A percentile compares a stretch with the other conserved stretches of the same genome.
phyloP scores from a whole-genome alignment of 2,113 vertebrate genomes.

The Xenopus laevis region DNA sequence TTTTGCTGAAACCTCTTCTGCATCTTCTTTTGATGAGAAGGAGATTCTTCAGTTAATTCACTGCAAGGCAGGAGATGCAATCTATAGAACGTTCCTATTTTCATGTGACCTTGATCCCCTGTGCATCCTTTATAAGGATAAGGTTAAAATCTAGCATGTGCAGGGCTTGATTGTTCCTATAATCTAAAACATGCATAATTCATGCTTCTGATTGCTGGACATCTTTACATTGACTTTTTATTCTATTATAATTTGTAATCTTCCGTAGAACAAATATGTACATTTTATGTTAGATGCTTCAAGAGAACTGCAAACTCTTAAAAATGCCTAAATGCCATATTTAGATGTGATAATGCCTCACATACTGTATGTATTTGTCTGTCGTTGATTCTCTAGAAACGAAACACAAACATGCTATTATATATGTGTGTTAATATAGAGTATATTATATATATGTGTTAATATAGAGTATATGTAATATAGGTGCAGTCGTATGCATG shows the following conservation, averaged over 20 bases:
- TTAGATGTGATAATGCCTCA: too few relatives aligned
- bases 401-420: too few relatives aligned
- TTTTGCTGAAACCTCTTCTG: neutral
- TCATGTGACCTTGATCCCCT: conserved; percentile 26
- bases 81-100: conserved; percentile 18
- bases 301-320: neutral
- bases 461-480: too few relatives aligned
- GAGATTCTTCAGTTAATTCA: conserved; percentile 31
- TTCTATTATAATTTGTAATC: conserved; percentile 15
- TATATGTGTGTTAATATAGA: too few relatives aligned
- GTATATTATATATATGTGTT: too few relatives aligned
- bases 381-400: too few relatives aligned
- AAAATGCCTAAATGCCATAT: conserved; percentile 1
- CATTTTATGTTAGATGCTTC: neutral
- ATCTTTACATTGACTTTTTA: conserved; percentile 21
- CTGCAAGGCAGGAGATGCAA: conserved; percentile 29
- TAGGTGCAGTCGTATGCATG: too few relatives aligned
- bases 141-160: conserved; percentile 8
- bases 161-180: conserved; percentile 29
- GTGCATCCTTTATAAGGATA: conserved; percentile 23
- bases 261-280: conserved; percentile 3
- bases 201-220: conserved; percentile 31
- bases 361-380: too few relatives aligned
- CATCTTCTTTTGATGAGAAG: conserved; percentile 12
- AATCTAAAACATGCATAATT: conserved; percentile 36